Evolutionary conservation across 1,140 invertebrate species (phyloP), one percentile per base, ranked within the genome.

Genomic region (Leptinotarsa lineolata): DNA sequence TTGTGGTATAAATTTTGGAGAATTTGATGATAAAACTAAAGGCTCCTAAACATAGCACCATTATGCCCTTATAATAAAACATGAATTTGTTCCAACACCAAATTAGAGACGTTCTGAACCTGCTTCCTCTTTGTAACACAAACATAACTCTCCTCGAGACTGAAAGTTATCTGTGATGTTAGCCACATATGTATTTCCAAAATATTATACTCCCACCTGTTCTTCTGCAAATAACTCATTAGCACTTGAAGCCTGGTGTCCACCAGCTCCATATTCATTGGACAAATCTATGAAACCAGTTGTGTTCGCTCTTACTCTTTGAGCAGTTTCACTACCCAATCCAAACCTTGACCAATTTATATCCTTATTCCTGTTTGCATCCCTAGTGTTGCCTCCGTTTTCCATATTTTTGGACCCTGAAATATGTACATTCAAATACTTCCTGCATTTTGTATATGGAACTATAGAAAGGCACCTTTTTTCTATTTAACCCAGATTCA

Each of bases 191-290:
- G 48, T 54, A 54, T 54, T 54, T 54, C 15, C 48, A 15, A 18
- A 3, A 54, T 18, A 54, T 5, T 54, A n/a, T 5, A 39, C n/a
- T 54, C 48, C 16, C 78, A 84, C 94, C 88, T 94, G 92, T 86
- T 95, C 94, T 83, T 95, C 93, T 21, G 93, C 92, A 85, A 94
- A 96, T 48, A 96, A 88, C 85, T 96, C 94, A 86, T 95, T 95
- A 22, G 91, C 90, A 72, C 92, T 92, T 59, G 92, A 92, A n/a
- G 91, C 91, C 85, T 93, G 92, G 83, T 94, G 93, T 45, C 93
- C 92, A 80, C 92, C 91, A 60, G 90, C 88, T 68, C 89, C 90
- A 86, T 91, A 90, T 82, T 91, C 90, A 85, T 89, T 90, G n/a
- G 90, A 90, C 58, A 91, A 85, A 81, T 91, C 90, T 22, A 91